These are phyloP conservation scores for Aquatica leii DNA, from an alignment of 2,888 invertebrate species.

Conservation along the genomic window DNA sequence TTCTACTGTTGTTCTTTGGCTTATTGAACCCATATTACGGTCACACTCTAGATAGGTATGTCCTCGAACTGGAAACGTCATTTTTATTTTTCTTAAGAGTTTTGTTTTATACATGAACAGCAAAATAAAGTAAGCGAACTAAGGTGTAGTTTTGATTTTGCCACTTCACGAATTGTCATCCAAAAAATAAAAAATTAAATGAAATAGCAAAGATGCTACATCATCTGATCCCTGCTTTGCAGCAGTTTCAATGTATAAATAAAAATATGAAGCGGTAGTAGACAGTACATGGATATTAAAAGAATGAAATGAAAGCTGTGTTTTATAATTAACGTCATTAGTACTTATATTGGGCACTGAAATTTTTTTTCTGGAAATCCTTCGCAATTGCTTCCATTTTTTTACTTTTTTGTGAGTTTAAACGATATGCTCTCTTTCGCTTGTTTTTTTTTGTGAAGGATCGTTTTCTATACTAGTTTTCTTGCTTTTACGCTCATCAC, in stretches of 20 bases:
- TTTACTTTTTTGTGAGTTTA: too few relatives aligned
- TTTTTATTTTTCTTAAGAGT: not conserved
- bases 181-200: not conserved
- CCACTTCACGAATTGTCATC: not conserved
- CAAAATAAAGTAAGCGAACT: not conserved
- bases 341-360: too few relatives aligned
- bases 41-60: not conserved
- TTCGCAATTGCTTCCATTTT: too few relatives aligned
- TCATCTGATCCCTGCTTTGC: not conserved
- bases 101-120: not conserved
- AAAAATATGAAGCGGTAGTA: not conserved
- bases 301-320: not conserved
- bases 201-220: not conserved
- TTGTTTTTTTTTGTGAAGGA: too few relatives aligned
- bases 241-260: not conserved
- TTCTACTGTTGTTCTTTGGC: too few relatives aligned
- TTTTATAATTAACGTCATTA: too few relatives aligned
- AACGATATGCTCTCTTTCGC: too few relatives aligned
- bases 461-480: too few relatives aligned
- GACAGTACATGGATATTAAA: slow-evolving; percentile 5
- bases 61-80: not conserved
- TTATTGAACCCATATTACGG: not conserved
- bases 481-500: too few relatives aligned
- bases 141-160: slow-evolving; percentile 6
- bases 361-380: too few relatives aligned